Evolutionary conservation across 2,888 invertebrate species (phyloP).

Genomic region (Trypoxylon attenuatum): DNA sequence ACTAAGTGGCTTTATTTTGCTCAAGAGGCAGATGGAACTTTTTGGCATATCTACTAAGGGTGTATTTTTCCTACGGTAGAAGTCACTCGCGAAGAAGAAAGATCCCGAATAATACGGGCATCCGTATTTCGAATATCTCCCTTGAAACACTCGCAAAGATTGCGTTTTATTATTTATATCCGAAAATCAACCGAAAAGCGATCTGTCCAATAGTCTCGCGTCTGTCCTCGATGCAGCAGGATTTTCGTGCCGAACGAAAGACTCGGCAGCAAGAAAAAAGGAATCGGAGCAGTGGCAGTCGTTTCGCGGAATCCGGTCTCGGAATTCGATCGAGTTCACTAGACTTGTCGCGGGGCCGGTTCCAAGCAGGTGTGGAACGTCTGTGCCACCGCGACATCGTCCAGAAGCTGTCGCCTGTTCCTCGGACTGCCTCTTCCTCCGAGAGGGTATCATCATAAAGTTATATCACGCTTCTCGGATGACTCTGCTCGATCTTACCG

Average conservation of each 20-base stretch:
- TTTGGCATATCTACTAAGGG: no score
- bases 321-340: slow-evolving; percentile 68
- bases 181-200: neutral
- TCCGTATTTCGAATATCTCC: no score
- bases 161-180: neutral
- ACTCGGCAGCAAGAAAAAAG: slow-evolving; percentile 40
- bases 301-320: slow-evolving; percentile 67
- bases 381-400: no score
- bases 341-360: slow-evolving; percentile 62
- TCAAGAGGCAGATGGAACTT: no score
- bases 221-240: neutral
- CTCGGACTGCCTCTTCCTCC: slow-evolving; percentile 26
- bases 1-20: no score
- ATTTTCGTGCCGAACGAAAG: slow-evolving; percentile 13
- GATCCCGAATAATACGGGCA: no score
- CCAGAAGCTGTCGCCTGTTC: slow-evolving; percentile 15
- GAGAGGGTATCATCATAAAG: slow-evolving; percentile 36
- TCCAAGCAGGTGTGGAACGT: slow-evolving; percentile 53
- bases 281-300: slow-evolving; percentile 42
- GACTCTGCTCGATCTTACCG: slow-evolving; percentile 3
- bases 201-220: neutral
- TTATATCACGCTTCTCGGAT: slow-evolving; percentile 50
- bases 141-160: no score
- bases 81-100: no score
- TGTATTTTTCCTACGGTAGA: no score